Percentiles rank a stretch among this genome's conserved stretches.
phyloP scores from a whole-genome alignment of 2,888 invertebrate genomes.

The Aphodius sticticus region DNA sequence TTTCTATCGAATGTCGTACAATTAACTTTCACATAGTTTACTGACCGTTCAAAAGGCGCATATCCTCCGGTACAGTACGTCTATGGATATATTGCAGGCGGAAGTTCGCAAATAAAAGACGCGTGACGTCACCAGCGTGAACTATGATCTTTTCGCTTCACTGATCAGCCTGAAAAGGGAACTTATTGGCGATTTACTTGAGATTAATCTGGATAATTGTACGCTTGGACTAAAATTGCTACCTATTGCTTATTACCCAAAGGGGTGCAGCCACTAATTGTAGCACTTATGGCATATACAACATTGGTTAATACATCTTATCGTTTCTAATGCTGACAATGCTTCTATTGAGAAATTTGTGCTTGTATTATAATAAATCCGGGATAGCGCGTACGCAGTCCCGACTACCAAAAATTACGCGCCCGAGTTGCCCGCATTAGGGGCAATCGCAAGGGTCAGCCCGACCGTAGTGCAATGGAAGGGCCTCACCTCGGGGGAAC shows the following conservation, averaged over 20 bases:
- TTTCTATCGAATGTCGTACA: constrained; percentile 20
- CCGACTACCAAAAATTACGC: constrained; percentile 68
- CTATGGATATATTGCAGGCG: constrained; percentile 6
- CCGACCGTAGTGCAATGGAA: constrained; percentile 70
- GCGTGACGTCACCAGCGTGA: not conserved
- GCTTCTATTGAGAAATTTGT: not conserved
- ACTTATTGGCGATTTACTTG: not conserved
- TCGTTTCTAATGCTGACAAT: not conserved
- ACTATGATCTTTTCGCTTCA: constrained; percentile 18
- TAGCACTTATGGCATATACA: not conserved
- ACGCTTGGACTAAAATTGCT: not conserved
- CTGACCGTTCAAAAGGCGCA: constrained; percentile 30
- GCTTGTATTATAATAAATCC: constrained; percentile 8
- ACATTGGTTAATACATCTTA: not conserved
- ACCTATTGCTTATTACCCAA: no score
- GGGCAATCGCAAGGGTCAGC: constrained; percentile 75
- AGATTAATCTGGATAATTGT: not conserved
- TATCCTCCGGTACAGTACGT: constrained; percentile 19
- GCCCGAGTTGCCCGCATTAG: constrained; percentile 72
- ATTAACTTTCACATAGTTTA: constrained; percentile 36
- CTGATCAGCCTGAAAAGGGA: not conserved
- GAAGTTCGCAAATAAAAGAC: constrained; percentile 9
- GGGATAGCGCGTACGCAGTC: constrained; percentile 50
- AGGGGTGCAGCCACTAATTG: no score
- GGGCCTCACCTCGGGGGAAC: constrained; percentile 70